Conservation (phyloP, 2,888 invertebrate genomes). For the Punctoribates punctum region DNA sequence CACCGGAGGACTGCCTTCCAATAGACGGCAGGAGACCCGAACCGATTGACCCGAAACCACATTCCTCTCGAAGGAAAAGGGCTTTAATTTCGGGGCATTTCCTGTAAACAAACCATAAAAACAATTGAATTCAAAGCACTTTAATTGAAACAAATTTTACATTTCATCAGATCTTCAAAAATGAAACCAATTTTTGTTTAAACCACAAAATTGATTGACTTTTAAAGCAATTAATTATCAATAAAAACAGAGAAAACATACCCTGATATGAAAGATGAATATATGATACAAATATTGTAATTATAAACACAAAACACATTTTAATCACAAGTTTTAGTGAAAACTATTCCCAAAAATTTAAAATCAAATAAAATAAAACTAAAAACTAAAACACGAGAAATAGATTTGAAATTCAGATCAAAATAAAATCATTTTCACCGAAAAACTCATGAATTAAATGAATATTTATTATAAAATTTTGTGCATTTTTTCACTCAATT, state of each 20-base stretch:
- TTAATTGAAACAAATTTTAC: not conserved
- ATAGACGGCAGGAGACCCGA: constrained; percentile 37
- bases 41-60: constrained; percentile 35
- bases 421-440: not conserved
- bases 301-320: constrained; percentile 14
- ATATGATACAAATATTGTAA: constrained; percentile 1
- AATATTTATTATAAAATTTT: not conserved
- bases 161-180: not conserved
- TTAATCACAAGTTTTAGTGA: not conserved
- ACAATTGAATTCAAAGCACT: not conserved
- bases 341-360: not conserved
- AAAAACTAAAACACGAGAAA: not conserved
- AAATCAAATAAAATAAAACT: not conserved
- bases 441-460: not conserved
- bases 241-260: not conserved
- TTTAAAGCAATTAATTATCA: not conserved
- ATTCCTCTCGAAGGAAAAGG: constrained; percentile 34
- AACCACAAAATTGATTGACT: not conserved
- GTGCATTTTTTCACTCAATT: not conserved
- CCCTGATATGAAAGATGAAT: constrained; percentile 17
- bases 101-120: not conserved
- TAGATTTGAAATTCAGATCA: not conserved
- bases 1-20: constrained; percentile 44
- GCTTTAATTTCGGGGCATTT: constrained; percentile 37
- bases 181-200: no score